Base-by-base conservation (phyloP, 2,888 invertebrate genomes). In the Heliconius cydno region DNA sequence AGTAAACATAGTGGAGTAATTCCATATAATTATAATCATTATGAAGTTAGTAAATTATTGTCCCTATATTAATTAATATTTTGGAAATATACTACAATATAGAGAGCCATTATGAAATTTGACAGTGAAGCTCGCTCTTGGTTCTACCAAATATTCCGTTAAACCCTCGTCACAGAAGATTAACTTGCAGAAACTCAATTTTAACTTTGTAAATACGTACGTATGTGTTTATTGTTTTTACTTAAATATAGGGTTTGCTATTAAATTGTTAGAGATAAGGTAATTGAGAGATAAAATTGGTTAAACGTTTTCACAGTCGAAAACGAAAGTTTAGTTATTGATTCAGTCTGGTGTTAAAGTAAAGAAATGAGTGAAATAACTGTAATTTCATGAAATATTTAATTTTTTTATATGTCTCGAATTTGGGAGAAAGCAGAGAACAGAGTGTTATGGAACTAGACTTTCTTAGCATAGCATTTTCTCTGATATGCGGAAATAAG, bases 81-180 rank as follows among this genome's bases (percentile, higher is more conserved):
- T 41, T 65, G 28, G 28, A 30, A 66, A 46, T 73, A 68, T 60
- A 7, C 15, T 34, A 60, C 38, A 67, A 67, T 19, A 28, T 57
- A 78, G 57, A n/a, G 28, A 25, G 38, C 9, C 28, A 78, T 65
- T 76, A 68, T 68, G 67, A 30, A 78, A 78, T 46, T 78, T 67
- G 66, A 67, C 74, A 78, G n/a, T 66, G 66, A 76, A 76, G 65
- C 71, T 63, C 67, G 57, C 67, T 74, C 73, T 30, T 72, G 30
- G 30, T 67, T 71, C 65, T 28, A 28, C 28, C 68, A 74, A 80
- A 77, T 77, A 41, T 25, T 73, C 73, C 77, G 68, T 80, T 77
- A 78, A 73, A 82, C 80, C 82, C 80, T 81, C 68, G 78, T 82
- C 80, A 82, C 78, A 71, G 67, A 57, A 78, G 78, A 82, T 82